phyloP scores from a whole-genome alignment of 2,888 invertebrate species.

The Perdita meconis region DNA sequence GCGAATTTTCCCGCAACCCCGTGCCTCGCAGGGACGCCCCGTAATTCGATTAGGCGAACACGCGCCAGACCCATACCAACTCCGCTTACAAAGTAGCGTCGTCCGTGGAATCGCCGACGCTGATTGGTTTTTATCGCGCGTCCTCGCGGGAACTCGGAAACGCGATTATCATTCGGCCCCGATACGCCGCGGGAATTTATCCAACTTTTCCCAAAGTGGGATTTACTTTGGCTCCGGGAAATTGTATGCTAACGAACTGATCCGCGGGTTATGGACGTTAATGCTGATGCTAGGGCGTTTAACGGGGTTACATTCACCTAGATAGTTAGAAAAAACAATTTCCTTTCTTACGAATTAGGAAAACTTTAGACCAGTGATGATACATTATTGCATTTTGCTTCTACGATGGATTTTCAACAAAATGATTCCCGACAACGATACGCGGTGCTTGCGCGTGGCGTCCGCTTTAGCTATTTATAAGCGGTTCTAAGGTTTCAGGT shows the following conservation, averaged over 20 bases:
- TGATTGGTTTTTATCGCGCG: slow-evolving; percentile 20
- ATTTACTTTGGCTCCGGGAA: too few species aligned
- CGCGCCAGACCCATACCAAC: not conserved
- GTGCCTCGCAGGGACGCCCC: not conserved
- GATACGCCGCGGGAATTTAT: slow-evolving; percentile 21
- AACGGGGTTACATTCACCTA: not conserved
- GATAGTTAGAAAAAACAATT: too few species aligned
- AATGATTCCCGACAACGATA: too few species aligned
- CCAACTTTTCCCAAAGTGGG: not conserved
- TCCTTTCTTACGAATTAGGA: too few species aligned
- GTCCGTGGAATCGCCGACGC: slow-evolving; percentile 15
- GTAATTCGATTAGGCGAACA: slow-evolving; percentile 32
- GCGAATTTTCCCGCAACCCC: slow-evolving; percentile 27
- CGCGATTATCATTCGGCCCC: slow-evolving; percentile 14
- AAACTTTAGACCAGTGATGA: too few species aligned
- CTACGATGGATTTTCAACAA: too few species aligned
- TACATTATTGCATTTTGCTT: too few species aligned
- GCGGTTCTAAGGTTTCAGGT: too few species aligned
- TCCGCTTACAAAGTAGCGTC: slow-evolving; percentile 8
- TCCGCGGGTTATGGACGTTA: not conserved
- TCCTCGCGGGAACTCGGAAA: slow-evolving; percentile 8
- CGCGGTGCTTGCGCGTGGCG: too few species aligned
- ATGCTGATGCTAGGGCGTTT: not conserved
- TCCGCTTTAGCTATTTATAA: too few species aligned
- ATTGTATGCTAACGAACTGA: not conserved